Evolutionary conservation across 2,113 vertebrate genomes (phyloP), one percentile per base, ranked within the genome.

Genomic region (Xenopus borealis): DNA sequence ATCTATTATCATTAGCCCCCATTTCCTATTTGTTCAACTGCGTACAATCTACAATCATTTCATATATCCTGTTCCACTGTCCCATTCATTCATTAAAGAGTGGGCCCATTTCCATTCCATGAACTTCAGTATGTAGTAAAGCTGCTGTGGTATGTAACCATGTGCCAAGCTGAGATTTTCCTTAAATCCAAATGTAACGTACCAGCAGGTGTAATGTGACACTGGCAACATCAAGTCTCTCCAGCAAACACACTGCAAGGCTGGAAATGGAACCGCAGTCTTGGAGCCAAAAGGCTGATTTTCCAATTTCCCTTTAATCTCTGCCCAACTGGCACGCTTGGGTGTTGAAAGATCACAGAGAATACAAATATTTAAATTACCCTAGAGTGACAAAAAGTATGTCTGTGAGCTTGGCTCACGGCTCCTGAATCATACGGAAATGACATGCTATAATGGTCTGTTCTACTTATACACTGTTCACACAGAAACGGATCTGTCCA

Each of bases 341-440:
- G 40, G 69, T 63, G 72, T 45, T 83, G 82, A 79, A 83, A 81
- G 75, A 72, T 62, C 61, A 17, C 68, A 78, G n/a, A 57, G 14
- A 64, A 0, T 10, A 1, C 68, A 72, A 75, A 64, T 70, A 77
- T 81, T 79, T 61, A 80, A 83, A 75, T 81, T 45, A 40, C 10
- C 16, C 68, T 14, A 19, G 62, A 14, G 46, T 70, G 61, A 20
- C 12, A 27, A 23, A 72, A 74, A 79, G 27, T 4, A 20, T 67
- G 78, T 75, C 23, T 19, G 18, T 75, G 13, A 12, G 69, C 59
- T 65, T 77, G 40, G 75, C 79, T 66, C 53, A 4, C 33, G 71
- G 20, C 19, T 40, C 62, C 30, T 44, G 70, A 65, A 53, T 59
- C 27, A 45, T 64, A 79, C 13, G 67, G 52, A 70, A 77, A 64